Evolutionary conservation across 2,797 vertebrate species (phyloP).

Genomic region (Poecilia wingei): DNA sequence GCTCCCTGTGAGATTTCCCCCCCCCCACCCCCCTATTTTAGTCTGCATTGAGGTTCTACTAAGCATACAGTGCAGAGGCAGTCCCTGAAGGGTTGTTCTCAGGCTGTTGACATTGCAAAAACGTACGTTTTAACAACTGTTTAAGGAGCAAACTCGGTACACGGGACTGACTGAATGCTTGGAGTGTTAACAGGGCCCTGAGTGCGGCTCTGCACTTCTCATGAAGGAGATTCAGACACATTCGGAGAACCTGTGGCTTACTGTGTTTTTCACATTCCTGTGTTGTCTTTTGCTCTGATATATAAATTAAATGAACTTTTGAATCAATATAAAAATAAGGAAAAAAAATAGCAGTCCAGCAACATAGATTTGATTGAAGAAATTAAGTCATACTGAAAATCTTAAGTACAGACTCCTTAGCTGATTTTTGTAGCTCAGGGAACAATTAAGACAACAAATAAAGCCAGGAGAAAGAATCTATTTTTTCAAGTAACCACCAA

Average conservation of each 20-base stretch:
- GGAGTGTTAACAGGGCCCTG: conserved; percentile 78
- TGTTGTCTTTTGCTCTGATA: neutral
- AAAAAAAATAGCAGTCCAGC: neutral
- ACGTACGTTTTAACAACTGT: conserved; percentile 82
- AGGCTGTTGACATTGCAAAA: conserved; percentile 83
- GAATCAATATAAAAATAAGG: conserved; percentile 30
- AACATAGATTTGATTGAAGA: conserved; percentile 20
- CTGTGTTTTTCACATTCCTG: conserved; percentile 50
- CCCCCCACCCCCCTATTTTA: conserved; percentile 14
- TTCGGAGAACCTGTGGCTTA: conserved; percentile 66
- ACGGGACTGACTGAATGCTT: conserved; percentile 81
- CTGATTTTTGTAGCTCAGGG: conserved; percentile 44
- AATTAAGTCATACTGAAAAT: conserved; percentile 57
- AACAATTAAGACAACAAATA: conserved; percentile 54
- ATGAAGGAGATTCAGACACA: conserved; percentile 65
- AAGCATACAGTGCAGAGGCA: conserved; percentile 55
- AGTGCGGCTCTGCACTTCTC: conserved; percentile 52
- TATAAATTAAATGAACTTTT: conserved; percentile 29
- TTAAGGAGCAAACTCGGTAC: conserved; percentile 81
- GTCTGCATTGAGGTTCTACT: conserved; percentile 53
- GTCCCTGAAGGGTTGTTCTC: conserved; percentile 78
- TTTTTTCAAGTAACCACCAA: conserved; percentile 65
- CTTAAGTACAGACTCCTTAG: conserved; percentile 30
- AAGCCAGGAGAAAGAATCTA: conserved; percentile 39
- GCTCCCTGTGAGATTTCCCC: neutral